phyloP scores from a whole-genome alignment of 2,888 invertebrate species.

The Orthosia gothica region DNA sequence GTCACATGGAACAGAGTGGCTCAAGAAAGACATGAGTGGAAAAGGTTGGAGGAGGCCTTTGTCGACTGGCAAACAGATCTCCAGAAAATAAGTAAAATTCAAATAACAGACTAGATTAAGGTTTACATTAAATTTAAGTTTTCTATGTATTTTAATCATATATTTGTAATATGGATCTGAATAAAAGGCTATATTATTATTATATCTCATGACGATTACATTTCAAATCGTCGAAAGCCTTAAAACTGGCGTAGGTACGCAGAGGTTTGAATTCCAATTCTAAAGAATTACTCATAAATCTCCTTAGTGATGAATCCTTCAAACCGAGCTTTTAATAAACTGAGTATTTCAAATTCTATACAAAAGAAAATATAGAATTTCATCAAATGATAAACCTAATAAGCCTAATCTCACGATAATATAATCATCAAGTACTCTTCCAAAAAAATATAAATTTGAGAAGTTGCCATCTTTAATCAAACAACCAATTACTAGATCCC shows the following conservation, averaged over 20 bases:
- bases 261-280: not conserved
- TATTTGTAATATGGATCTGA: too few relatives aligned
- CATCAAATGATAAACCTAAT: constrained; percentile 7
- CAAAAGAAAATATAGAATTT: constrained; percentile 17
- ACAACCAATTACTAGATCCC: constrained; percentile 22
- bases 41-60: too few relatives aligned
- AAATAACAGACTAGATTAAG: too few relatives aligned
- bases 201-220: constrained; percentile 24
- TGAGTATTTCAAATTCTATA: constrained; percentile 12
- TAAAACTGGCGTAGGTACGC: constrained; percentile 6
- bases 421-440: not conserved
- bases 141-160: too few relatives aligned
- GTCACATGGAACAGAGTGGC: too few relatives aligned
- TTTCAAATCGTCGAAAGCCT: constrained; percentile 10
- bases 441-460: constrained; percentile 1
- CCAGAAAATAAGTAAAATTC: too few relatives aligned
- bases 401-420: not conserved
- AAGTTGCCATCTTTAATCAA: not conserved
- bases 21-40: too few relatives aligned
- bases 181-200: too few relatives aligned
- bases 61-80: too few relatives aligned
- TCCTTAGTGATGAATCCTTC: constrained; percentile 26
- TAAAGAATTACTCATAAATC: constrained; percentile 22
- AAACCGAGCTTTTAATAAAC: constrained; percentile 19
- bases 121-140: too few relatives aligned